Conservation (phyloP, 2,888 invertebrate genomes). For the Anarsia innoxiella region DNA sequence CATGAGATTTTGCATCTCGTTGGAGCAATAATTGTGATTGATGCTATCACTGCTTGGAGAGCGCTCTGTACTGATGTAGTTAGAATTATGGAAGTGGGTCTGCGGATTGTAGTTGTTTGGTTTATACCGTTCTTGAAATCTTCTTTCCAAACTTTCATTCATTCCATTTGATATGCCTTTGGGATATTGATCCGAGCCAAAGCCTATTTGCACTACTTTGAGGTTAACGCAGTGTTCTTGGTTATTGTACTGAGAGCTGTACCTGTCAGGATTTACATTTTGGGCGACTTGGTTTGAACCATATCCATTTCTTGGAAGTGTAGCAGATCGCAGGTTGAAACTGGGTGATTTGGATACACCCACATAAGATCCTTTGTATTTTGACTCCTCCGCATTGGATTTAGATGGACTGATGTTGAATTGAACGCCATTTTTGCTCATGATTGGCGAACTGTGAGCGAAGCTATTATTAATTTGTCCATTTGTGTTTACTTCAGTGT, state of each 20-base stretch:
- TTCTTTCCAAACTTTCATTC: constrained; percentile 60
- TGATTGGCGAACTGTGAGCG: constrained; percentile 68
- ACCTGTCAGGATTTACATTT: constrained; percentile 64
- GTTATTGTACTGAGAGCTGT: constrained; percentile 71
- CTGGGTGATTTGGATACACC: constrained; percentile 63
- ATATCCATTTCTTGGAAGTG: constrained; percentile 82
- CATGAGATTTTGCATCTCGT: constrained; percentile 61
- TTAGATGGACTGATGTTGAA: constrained; percentile 68
- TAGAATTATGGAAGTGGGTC: constrained; percentile 56
- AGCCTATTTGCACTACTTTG: constrained; percentile 77
- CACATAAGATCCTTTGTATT: constrained; percentile 55
- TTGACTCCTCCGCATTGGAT: constrained; percentile 61
- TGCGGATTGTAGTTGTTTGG: constrained; percentile 59
- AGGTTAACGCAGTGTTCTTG: constrained; percentile 72
- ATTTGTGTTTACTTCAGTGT: constrained; percentile 36
- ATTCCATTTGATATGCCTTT: constrained; percentile 69
- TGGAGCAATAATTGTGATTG: constrained; percentile 62
- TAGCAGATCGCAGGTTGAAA: constrained; percentile 77
- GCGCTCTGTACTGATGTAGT: constrained; percentile 56
- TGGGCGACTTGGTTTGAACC: constrained; percentile 52
- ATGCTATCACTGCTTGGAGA: constrained; percentile 65
- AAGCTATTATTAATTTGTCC: constrained; percentile 52
- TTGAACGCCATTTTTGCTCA: constrained; percentile 74
- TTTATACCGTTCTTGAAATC: constrained; percentile 71
- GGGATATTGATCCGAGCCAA: constrained; percentile 75